Evolutionary conservation across 2,888 invertebrate genomes (phyloP), one percentile per base, ranked within the genome.

Genomic region (Pogonocherus hispidulus): DNA sequence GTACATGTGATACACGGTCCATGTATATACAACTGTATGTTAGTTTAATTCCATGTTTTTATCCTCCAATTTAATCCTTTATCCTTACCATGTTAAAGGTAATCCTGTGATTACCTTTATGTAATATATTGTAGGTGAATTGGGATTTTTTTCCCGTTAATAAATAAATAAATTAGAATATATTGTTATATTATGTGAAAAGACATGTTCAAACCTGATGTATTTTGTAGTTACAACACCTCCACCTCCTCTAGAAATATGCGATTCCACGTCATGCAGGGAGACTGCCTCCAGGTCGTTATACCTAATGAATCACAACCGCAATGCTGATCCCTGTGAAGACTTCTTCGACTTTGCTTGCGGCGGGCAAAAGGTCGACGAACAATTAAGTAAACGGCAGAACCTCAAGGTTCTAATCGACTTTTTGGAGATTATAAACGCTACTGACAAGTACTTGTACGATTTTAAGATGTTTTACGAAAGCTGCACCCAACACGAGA

Each of bases 301-400:
- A 49, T 6, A 57, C 4, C 8, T 51, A 2, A 67, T 70, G 51
- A 47, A 70, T 47, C 59, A 63, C 47, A 41, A 70, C 47, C 52
- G 51, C 47, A 52, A 56, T 2, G 44, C 62, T 9, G 67, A 70
- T 32, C 64, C 62, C 1, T 70, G 70, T 22, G 63, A 57, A 11
- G 46, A 70, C 47, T 70, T 70, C 46, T 70, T 67, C 57, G 57
- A 67, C 19, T 70, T 70, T 51, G 59, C 67, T 2, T 70, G 70
- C 41, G 67, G 67, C 46, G 51, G 55, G 27, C 32, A 59, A 23
- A 11, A 55, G 1, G 18, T 11, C 6, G 35, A 32, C n/a, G 11
- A 59, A n/a, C n/a, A 59, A 1, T 22, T 8, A 9, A 1, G 14
- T 16, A 35, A 59, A n/a, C 16, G 18, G 9, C 4, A 11, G 3